phyloP scores from a whole-genome alignment of 1,140 invertebrate species.

The Pseudoatta argentina region DNA sequence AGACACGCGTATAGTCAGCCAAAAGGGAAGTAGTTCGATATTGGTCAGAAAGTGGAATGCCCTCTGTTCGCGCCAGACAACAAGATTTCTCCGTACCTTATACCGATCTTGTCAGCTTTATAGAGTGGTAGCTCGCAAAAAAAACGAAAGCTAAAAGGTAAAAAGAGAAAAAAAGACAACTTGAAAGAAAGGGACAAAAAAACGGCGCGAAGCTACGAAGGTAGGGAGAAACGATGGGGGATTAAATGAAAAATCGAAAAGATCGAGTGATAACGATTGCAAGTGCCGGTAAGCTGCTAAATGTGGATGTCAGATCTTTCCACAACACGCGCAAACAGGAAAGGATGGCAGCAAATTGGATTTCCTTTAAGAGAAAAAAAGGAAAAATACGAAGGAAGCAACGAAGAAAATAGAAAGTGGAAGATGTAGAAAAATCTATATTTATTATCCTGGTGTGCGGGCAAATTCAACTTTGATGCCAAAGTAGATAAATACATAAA shows the following conservation, averaged over 20 bases:
- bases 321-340: slow-evolving; percentile 45
- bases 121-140: slow-evolving; percentile 48
- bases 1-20: slow-evolving; percentile 43
- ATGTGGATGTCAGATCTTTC: slow-evolving; percentile 71
- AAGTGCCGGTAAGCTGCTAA: slow-evolving; percentile 67
- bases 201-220: neutral
- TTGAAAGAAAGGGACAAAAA: neutral
- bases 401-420: neutral
- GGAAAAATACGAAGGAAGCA: neutral
- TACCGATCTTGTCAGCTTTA: slow-evolving; percentile 66
- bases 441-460: neutral
- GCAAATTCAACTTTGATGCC: neutral
- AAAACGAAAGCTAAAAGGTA: slow-evolving; percentile 36
- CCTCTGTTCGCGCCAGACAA: slow-evolving; percentile 73
- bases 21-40: slow-evolving; percentile 72
- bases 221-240: slow-evolving; percentile 21
- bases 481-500: slow-evolving; percentile 25
- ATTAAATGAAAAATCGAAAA: slow-evolving; percentile 69
- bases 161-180: neutral
- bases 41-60: slow-evolving; percentile 75
- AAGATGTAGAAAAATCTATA: slow-evolving; percentile 17
- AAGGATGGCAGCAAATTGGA: slow-evolving; percentile 71
- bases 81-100: slow-evolving; percentile 75
- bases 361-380: slow-evolving; percentile 19
- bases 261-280: slow-evolving; percentile 72